Evolutionary conservation across 2,797 vertebrate species (phyloP), one percentile per base, ranked within the genome.

Genomic region (Coranthus polyacanthus): DNA sequence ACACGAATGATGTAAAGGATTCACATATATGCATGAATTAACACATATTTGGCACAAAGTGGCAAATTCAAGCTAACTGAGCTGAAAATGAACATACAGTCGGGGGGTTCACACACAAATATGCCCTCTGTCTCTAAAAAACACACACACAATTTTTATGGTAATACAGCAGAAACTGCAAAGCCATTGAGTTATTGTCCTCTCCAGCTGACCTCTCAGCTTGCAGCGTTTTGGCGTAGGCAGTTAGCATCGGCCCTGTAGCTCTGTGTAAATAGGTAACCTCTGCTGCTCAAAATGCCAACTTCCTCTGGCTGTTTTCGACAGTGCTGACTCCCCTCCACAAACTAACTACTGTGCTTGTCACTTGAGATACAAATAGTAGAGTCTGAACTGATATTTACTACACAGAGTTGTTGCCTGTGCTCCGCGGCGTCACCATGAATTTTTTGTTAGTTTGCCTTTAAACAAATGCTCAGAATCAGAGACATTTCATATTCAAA

Each of bases 221-320:
- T 87, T 26, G 12, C 68, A 82, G 81, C 60, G 6, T 60, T 84
- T 75, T 46, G 72, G 77, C 59, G 74, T 86, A 79, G 85, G 81
- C 79, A 83, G 79, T 87, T 88, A 84, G 80, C 80, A 61, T 42
- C 15, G 53, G 72, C 71, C 75, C 76, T 15, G 69, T 76, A 77
- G 85, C 81, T 77, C 64, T 65, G 76, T 82, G 89, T 83, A 82
- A 88, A 85, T 56, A 77, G 80, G 79, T 84, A 78, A 89, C 87
- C 87, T 90, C 87, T 68, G 68, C 81, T 82, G 75, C 80, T 87
- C 78, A 70, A 80, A 84, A 87, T 83, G 83, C 84, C 84, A 88
- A 60, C 82, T 76, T 86, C 73, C 78, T 76, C 84, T 83, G 78
- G 77, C 78, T 86, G 79, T 39, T 75, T 78, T 66, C 43, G 2